phyloP scores from a whole-genome alignment of 2,113 vertebrate genomes.

The Indri indri region DNA sequence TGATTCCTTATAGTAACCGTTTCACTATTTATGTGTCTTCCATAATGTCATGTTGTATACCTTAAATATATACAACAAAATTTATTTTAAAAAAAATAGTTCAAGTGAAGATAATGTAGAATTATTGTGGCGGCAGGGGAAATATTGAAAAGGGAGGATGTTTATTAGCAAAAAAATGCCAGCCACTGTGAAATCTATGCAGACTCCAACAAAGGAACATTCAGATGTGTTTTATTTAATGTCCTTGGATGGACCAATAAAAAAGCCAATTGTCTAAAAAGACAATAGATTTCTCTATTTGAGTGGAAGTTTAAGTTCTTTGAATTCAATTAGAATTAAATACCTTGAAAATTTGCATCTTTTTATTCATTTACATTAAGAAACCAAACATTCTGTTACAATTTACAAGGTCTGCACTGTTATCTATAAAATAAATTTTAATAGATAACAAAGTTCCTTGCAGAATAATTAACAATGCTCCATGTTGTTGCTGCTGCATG shows the following conservation, averaged over 20 bases:
- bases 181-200: conserved; percentile 48
- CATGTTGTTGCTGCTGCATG: not conserved
- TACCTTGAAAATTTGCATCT: conserved; percentile 69
- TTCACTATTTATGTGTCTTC: not conserved
- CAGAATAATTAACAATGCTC: conserved; percentile 42
- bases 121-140: not conserved
- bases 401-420: conserved; percentile 67
- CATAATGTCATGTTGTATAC: not conserved
- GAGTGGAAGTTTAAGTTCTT: conserved; percentile 59
- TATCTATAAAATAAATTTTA: conserved; percentile 35
- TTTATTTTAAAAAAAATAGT: not conserved
- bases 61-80: not conserved
- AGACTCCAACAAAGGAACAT: conserved; percentile 45
- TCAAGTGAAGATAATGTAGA: not conserved
- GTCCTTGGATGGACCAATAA: conserved; percentile 64
- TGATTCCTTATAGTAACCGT: not conserved
- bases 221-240: conserved; percentile 57
- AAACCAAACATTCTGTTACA: conserved; percentile 49
- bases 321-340: conserved; percentile 74
- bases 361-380: conserved; percentile 49
- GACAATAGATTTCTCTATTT: conserved; percentile 66
- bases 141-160: not conserved
- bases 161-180: conserved; percentile 55
- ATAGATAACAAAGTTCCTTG: conserved; percentile 15
- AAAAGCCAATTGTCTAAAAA: conserved; percentile 60